Base-by-base conservation (phyloP, 2,113 vertebrate genomes). In the Ceyx cyanopectus region DNA sequence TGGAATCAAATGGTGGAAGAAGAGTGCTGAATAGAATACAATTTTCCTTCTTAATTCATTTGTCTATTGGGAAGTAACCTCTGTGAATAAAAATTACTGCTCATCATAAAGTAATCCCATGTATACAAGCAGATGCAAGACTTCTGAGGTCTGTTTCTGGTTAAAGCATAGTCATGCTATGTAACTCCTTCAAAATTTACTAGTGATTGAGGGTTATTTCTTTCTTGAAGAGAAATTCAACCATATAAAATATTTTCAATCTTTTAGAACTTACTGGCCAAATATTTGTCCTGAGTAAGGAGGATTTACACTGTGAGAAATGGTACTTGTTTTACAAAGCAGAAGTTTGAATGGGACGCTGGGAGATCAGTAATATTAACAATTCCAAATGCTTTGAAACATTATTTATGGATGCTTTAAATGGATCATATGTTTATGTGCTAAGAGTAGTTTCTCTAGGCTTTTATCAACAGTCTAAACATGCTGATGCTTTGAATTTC, bases 81-180 rank as follows among this genome's bases (percentile, higher is more conserved):
- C 62, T 73, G 37, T 82, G 73, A 88, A 86, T 89, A 92, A 81
- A 95, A 93, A 53, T 54, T 54, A 68, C 24, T 66, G 50, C 56
- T 87, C 54, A 48, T 81, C 74, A 50, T 75, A 89, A 87, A 93
- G 14, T 72, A 89, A 91, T 85, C 45, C 45, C 11, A 14, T 65
- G 30, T 68, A 92, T 14, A 57, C 43, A 74, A 66, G 32, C 60
- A 85, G 87, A 88, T 87, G 67, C 9, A 76, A 50, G 60, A 18
- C 12, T 85, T 79, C 41, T 68, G 54, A 19, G 73, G 43, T 73
- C 78, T 94, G 87, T 82, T 94, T 92, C 79, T 87, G 51, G 10
- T 90, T 95, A 93, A 87, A 51, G 26, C 27, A 80, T 22, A 73
- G 27, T 6, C 46, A 26, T 84, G 46, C 65, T 70, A 6, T 5